phyloP scores from a whole-genome alignment of 2,113 vertebrate species.

The Hymenochirus boettgeri region DNA sequence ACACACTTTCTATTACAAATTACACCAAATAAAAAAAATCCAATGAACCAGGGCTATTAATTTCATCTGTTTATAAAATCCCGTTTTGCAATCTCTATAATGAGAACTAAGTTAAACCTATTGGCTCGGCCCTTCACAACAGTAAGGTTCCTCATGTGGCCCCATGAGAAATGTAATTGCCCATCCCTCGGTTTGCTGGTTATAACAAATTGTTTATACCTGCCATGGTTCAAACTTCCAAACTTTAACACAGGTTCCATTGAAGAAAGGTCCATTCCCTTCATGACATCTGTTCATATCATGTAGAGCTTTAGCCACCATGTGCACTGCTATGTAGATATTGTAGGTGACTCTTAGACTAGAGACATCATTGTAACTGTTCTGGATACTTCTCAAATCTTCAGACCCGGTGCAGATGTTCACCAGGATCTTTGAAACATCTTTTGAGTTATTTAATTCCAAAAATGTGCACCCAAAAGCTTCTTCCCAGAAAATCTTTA shows the following conservation, averaged over 20 bases:
- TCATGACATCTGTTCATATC: constrained; percentile 9
- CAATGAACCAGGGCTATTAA: too few species aligned
- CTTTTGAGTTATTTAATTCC: background rate
- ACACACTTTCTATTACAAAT: too few species aligned
- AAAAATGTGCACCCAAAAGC: background rate
- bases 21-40: too few species aligned
- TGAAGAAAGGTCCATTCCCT: background rate
- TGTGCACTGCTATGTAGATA: constrained; percentile 38
- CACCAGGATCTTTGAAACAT: too few species aligned
- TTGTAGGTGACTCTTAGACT: constrained; percentile 7
- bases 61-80: too few species aligned
- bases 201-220: too few species aligned
- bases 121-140: too few species aligned
- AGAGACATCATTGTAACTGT: constrained; percentile 4
- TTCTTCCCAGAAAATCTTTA: background rate
- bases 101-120: too few species aligned
- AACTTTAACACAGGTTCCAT: constrained; percentile 3
- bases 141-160: too few species aligned
- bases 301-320: constrained; percentile 60
- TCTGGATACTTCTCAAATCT: background rate
- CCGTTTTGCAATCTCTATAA: too few species aligned
- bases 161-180: too few species aligned
- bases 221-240: constrained; percentile 37
- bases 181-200: too few species aligned
- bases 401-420: constrained; percentile 4